Conservation (phyloP, 2,888 invertebrate species). For the Hypomecis atomaria region DNA sequence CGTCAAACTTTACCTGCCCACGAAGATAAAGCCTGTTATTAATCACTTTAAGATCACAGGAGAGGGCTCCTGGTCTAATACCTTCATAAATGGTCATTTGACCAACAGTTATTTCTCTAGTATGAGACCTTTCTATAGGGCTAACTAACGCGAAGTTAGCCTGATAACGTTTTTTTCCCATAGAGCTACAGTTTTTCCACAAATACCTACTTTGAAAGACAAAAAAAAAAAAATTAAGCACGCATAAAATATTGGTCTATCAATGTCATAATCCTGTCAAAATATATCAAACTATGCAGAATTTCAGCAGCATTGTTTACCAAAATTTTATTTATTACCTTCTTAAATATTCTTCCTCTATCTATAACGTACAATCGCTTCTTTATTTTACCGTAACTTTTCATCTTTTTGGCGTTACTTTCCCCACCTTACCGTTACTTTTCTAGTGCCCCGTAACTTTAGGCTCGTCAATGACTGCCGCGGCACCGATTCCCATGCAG, state of each 20-base stretch:
- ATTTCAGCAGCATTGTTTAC: neutral
- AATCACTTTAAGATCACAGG: too few relatives aligned
- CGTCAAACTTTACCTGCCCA: too few relatives aligned
- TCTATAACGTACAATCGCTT: neutral
- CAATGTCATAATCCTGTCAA: conserved; percentile 5
- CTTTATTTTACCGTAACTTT: neutral
- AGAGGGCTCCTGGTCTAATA: too few relatives aligned
- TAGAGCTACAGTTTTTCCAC: too few relatives aligned
- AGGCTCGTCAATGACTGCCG: neutral
- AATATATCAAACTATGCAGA: conserved; percentile 1
- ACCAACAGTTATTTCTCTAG: too few relatives aligned
- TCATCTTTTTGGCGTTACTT: neutral
- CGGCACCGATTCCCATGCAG: conserved; percentile 40
- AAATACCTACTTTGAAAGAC: too few relatives aligned
- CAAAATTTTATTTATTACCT: neutral
- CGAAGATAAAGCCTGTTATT: too few relatives aligned
- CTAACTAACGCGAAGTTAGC: too few relatives aligned
- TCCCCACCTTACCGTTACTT: neutral
- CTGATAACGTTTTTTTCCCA: too few relatives aligned
- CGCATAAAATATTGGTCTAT: conserved; percentile 1
- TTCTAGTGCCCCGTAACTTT: neutral
- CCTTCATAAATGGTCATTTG: too few relatives aligned
- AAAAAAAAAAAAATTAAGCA: neutral
- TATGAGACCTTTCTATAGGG: too few relatives aligned
- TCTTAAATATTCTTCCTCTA: too few relatives aligned